Conservation (phyloP, 2,113 vertebrate genomes). For the Girardinichthys multiradiatus region DNA sequence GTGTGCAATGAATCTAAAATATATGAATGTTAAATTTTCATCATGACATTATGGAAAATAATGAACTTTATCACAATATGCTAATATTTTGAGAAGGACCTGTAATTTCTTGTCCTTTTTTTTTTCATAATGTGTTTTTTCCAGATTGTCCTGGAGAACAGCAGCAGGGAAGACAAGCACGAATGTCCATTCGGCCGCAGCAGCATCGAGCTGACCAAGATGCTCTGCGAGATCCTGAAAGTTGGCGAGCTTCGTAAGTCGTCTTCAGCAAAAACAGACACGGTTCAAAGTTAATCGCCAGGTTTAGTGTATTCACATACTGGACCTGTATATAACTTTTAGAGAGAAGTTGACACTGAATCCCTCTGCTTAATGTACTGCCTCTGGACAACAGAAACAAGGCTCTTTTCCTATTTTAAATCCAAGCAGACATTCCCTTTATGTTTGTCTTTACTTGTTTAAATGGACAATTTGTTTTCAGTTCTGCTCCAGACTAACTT, state of each 20-base stretch:
- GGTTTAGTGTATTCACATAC: background rate
- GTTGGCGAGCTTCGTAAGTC: slow-evolving; percentile 98
- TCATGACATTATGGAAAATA: no score
- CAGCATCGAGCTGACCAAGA: slow-evolving; percentile 98
- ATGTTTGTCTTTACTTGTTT: slow-evolving; percentile 63
- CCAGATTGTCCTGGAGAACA: slow-evolving; percentile 98
- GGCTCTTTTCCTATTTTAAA: slow-evolving; percentile 1
- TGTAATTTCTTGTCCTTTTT: background rate
- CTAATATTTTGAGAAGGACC: no score
- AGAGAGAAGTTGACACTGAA: slow-evolving; percentile 29
- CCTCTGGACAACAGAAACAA: slow-evolving; percentile 9
- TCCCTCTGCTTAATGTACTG: slow-evolving; percentile 28
- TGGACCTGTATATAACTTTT: background rate
- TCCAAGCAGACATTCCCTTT: slow-evolving; percentile 64
- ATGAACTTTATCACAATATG: no score
- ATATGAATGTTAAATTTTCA: no score
- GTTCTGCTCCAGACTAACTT: slow-evolving; percentile 58
- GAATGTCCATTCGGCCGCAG: slow-evolving; percentile 98
- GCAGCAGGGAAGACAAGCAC: slow-evolving; percentile 98
- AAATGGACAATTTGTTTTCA: slow-evolving; percentile 43
- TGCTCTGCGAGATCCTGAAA: slow-evolving; percentile 98
- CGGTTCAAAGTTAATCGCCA: background rate
- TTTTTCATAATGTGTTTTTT: background rate
- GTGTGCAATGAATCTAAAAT: no score
- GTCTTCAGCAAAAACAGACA: background rate